phyloP scores from a whole-genome alignment of 2,113 vertebrate species.

The Lathamus discolor region DNA sequence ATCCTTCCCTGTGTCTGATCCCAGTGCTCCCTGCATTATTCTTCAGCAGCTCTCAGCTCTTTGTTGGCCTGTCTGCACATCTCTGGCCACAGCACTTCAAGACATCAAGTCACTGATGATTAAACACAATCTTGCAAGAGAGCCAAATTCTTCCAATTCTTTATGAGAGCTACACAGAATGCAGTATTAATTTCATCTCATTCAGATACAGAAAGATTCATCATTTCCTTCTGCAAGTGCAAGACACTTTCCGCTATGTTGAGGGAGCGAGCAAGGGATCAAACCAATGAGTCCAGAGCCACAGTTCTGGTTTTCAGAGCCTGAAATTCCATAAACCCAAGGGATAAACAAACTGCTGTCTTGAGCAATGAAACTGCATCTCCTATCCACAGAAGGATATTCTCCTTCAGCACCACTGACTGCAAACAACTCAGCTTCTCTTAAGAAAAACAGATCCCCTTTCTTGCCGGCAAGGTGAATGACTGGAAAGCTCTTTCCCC shows the following conservation, averaged over 20 bases:
- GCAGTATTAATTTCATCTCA: not conserved
- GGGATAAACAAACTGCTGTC: not conserved
- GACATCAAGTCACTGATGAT: not conserved
- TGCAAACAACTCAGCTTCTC: not conserved
- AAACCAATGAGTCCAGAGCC: not conserved
- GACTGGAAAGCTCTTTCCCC: not conserved
- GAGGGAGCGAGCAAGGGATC: not conserved
- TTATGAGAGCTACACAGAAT: not conserved
- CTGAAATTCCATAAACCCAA: not conserved
- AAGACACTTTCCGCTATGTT: not conserved
- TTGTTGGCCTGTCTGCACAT: not conserved
- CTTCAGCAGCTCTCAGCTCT: not conserved
- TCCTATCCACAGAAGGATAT: not conserved
- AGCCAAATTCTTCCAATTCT: not conserved
- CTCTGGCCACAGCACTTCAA: not conserved
- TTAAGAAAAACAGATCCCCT: not conserved
- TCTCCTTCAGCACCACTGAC: not conserved
- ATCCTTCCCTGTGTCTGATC: not conserved
- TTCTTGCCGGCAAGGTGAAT: conserved; percentile 34
- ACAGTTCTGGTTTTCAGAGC: not conserved
- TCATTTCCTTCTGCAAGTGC: not conserved
- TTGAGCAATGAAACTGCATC: conserved; percentile 4
- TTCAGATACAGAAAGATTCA: not conserved
- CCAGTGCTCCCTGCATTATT: not conserved
- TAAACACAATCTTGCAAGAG: not conserved